These are phyloP conservation scores for Eupithecia tripunctaria DNA, from an alignment of 2,888 invertebrate species.

Conservation along the genomic window DNA sequence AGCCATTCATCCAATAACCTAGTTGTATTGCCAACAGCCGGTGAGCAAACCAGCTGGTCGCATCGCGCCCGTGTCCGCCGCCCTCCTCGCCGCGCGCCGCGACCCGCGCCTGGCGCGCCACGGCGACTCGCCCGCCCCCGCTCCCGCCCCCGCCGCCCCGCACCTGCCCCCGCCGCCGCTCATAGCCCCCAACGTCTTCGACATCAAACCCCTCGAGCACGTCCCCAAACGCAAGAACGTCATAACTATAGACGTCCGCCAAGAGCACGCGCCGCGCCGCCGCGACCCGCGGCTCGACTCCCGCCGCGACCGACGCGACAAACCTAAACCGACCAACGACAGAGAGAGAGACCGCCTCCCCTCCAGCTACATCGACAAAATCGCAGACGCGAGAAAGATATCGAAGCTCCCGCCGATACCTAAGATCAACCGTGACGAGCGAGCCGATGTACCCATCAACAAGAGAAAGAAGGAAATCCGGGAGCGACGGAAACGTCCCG, in stretches of 20 bases:
- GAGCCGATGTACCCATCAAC: slow-evolving; percentile 12
- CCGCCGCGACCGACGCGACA: slow-evolving; percentile 48
- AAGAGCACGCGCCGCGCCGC: slow-evolving; percentile 49
- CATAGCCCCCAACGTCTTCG: slow-evolving; percentile 75
- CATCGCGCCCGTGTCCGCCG: slow-evolving; percentile 71
- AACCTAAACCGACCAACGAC: slow-evolving; percentile 41
- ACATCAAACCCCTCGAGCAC: slow-evolving; percentile 78
- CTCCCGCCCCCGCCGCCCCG: slow-evolving; percentile 48
- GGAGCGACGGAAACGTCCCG: slow-evolving; percentile 50
- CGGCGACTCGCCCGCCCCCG: slow-evolving; percentile 41
- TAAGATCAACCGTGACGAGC: slow-evolving; percentile 59
- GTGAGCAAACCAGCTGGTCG: slow-evolving; percentile 65
- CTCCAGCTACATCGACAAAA: slow-evolving; percentile 56
- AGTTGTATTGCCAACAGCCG: slow-evolving; percentile 50
- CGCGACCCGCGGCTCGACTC: slow-evolving; percentile 47
- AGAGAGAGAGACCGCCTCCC: slow-evolving; percentile 29
- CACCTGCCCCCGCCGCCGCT: slow-evolving; percentile 34
- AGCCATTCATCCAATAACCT: not conserved
- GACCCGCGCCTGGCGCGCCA: slow-evolving; percentile 55
- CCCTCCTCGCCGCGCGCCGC: slow-evolving; percentile 65
- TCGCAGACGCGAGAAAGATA: slow-evolving; percentile 64
- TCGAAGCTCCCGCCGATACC: slow-evolving; percentile 78
- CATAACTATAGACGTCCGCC: slow-evolving; percentile 76
- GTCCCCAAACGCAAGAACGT: slow-evolving; percentile 76
- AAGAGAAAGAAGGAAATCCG: slow-evolving; percentile 51